Conservation (phyloP, 2,113 vertebrate genomes). For the Indri indri region DNA sequence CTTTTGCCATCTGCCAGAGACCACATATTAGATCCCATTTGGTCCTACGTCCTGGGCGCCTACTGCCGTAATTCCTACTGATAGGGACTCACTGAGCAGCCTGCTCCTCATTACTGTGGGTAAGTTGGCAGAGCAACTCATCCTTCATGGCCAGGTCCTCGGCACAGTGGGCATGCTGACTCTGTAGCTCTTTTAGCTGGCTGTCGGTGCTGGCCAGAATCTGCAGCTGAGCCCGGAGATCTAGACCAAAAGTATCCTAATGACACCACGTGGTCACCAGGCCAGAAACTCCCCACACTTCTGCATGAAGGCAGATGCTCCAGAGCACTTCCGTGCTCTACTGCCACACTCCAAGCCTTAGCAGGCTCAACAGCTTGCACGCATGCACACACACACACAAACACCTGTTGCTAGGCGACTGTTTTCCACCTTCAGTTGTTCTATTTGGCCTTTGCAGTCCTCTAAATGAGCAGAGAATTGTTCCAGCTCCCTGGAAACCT, state of each 20-base stretch:
- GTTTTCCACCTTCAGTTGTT: conserved; percentile 78
- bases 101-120: conserved; percentile 61
- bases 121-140: conserved; percentile 56
- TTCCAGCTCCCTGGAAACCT: conserved; percentile 78
- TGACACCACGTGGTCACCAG: not conserved
- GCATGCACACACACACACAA: not conserved
- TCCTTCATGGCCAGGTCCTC: conserved; percentile 61
- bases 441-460: conserved; percentile 45
- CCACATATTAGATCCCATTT: conserved; percentile 5
- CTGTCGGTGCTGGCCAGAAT: conserved; percentile 76
- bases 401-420: conserved; percentile 78
- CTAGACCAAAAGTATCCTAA: conserved; percentile 73
- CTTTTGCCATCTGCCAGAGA: conserved; percentile 69
- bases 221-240: conserved; percentile 75
- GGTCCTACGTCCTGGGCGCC: not conserved
- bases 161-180: conserved; percentile 76
- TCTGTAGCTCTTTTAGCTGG: conserved; percentile 81
- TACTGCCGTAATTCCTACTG: not conserved
- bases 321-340: not conserved
- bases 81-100: conserved; percentile 73
- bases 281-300: not conserved
- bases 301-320: not conserved
- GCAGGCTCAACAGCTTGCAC: not conserved
- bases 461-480: conserved; percentile 65
- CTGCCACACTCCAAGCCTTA: not conserved